Base-by-base conservation (phyloP, 1,140 invertebrate species). In the Hestina assimilis region DNA sequence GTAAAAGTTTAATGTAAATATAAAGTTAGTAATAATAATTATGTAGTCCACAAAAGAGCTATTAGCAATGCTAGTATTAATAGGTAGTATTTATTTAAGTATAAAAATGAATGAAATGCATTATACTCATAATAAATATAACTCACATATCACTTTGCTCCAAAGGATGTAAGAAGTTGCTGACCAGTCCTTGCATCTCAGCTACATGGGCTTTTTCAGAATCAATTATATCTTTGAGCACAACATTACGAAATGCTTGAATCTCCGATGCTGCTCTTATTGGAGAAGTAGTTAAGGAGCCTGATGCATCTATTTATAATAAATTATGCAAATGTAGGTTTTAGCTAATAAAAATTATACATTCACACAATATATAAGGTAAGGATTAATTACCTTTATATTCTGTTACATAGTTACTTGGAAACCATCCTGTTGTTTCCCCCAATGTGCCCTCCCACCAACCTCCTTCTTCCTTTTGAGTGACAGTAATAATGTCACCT, bases 391-490 rank as follows among this genome's bases (percentile, higher is more conserved):
- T 73, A 89, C 91, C 84, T 92, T 95, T 96, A 73, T 93, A 93
- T 83, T 98, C 96, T 74, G 94, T 95, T 12, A 98, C 97, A 92
- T 98, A 99, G 89, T 99, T 98, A 65, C 96, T 96, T 57, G 98
- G 98, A 90, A 99, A 99, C 98, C 98, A 99, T 66, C 97, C 98
- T 59, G 97, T 98, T 81, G 96, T 95, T 43, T 96, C 97, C 61
- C 95, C 93, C 12, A 98, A 89, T 1, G 97, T 99, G 9, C 97
- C 98, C 90, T 99, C 98, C 98, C 98, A 99, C 93, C 97, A 98
- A 19, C 96, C 97, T 40, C 97, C 98, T 80, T 99, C 94, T 72
- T 97, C 95, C 43, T 89, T 87, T 84, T 97, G 96, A 3, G 97
- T 99, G 21, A 99, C 94, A 9, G 97, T 98, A 58, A 99, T 99